These are phyloP conservation scores for Illadopsis cleaveri DNA, from an alignment of 2,113 vertebrate genomes.

Conservation along the genomic window DNA sequence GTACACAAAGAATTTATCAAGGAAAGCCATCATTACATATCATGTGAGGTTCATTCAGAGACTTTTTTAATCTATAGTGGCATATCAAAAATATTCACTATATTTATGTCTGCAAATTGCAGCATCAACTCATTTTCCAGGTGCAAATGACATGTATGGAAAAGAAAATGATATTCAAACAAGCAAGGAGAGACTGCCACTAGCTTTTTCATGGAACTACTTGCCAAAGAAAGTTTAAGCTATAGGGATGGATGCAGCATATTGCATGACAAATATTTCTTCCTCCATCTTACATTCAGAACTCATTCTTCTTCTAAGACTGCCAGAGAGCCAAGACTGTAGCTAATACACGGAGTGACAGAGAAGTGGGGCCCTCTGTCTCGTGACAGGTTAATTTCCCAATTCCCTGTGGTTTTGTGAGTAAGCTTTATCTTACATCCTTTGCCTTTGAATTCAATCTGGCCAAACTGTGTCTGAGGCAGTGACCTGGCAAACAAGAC, in stretches of 20 bases:
- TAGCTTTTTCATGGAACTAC: neutral
- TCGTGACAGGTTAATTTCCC: neutral
- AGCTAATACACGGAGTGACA: neutral
- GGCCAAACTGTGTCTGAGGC: neutral
- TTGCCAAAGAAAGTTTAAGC: neutral
- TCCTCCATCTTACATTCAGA: neutral
- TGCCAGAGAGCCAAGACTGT: neutral
- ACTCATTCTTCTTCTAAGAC: neutral
- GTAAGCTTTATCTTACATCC: neutral
- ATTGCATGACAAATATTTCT: neutral
- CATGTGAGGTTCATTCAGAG: neutral
- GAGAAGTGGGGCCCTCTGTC: fast-evolving
- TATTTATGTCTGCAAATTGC: neutral
- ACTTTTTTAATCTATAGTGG: neutral
- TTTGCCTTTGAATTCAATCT: neutral
- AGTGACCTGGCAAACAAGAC: neutral
- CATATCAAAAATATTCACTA: neutral
- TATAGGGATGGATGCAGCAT: neutral
- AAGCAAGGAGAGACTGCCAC: neutral
- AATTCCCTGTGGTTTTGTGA: neutral
- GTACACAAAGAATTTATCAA: neutral
- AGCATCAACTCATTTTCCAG: neutral
- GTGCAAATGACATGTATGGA: neutral
- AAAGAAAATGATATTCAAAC: neutral
- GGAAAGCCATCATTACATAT: neutral